These are phyloP conservation scores for Acholoe squamosa DNA, from an alignment of 2,888 invertebrate species.

Conservation along the genomic window DNA sequence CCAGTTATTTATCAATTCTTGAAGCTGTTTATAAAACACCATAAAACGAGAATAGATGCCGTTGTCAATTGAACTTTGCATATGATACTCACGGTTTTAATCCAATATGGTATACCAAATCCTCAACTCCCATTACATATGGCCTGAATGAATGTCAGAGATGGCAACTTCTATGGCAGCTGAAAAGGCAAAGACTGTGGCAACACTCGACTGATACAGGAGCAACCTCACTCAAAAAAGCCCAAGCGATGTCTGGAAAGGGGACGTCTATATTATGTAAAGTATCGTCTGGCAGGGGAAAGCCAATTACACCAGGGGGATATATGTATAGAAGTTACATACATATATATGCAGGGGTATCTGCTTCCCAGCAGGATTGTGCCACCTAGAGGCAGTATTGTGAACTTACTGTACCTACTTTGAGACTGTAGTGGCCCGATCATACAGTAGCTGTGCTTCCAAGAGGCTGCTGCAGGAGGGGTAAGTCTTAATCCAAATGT, in stretches of 20 bases:
- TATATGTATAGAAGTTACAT: background rate
- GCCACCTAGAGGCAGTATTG: background rate
- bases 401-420: conserved; percentile 22
- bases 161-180: background rate
- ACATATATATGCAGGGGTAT: too few species aligned
- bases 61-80: too few species aligned
- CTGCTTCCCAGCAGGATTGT: too few species aligned
- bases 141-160: too few species aligned
- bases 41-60: too few species aligned
- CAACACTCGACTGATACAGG: background rate
- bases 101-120: background rate
- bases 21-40: too few species aligned
- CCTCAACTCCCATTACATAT: background rate
- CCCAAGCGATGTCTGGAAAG: background rate
- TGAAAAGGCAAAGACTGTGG: background rate
- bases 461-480: background rate
- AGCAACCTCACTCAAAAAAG: background rate
- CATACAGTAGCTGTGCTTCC: conserved; percentile 19
- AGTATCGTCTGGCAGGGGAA: background rate
- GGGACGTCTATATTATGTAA: background rate
- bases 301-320: conserved; percentile 8
- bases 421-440: conserved; percentile 47
- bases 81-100: background rate
- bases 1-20: too few species aligned
- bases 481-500: background rate